Conservation (phyloP, 2,113 vertebrate species). For the Ciconia boyciana region DNA sequence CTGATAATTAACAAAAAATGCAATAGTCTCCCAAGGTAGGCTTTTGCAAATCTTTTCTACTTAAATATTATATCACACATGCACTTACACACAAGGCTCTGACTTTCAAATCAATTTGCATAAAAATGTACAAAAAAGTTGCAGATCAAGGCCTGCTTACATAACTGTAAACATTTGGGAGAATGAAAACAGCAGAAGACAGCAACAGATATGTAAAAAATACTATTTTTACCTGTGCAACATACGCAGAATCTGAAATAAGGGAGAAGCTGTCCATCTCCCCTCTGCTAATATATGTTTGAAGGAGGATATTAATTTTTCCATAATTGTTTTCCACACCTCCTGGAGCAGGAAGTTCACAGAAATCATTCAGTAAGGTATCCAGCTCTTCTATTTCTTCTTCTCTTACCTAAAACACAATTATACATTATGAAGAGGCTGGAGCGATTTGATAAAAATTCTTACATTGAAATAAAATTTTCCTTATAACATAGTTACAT, state of each 20-base stretch:
- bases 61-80: neutral
- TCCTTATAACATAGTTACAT: neutral
- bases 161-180: neutral
- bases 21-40: neutral
- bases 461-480: conserved; percentile 51
- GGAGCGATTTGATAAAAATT: conserved; percentile 12
- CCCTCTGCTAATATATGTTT: conserved; percentile 94
- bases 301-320: conserved; percentile 97
- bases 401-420: conserved; percentile 86
- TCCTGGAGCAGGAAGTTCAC: conserved; percentile 88
- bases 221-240: conserved; percentile 87
- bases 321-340: conserved; percentile 97
- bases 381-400: conserved; percentile 96
- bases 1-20: neutral
- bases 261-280: conserved; percentile 98
- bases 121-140: neutral
- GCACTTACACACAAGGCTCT: neutral
- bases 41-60: neutral
- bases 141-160: neutral
- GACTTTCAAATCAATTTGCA: neutral
- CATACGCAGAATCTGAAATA: conserved; percentile 94
- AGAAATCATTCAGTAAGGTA: conserved; percentile 83
- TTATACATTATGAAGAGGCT: conserved; percentile 52
- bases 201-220: neutral
- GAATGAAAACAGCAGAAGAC: neutral